Evolutionary conservation across 2,797 vertebrate genomes (phyloP), one percentile per base, ranked within the genome.

Genomic region (Petrocephalus schoutedeni): DNA sequence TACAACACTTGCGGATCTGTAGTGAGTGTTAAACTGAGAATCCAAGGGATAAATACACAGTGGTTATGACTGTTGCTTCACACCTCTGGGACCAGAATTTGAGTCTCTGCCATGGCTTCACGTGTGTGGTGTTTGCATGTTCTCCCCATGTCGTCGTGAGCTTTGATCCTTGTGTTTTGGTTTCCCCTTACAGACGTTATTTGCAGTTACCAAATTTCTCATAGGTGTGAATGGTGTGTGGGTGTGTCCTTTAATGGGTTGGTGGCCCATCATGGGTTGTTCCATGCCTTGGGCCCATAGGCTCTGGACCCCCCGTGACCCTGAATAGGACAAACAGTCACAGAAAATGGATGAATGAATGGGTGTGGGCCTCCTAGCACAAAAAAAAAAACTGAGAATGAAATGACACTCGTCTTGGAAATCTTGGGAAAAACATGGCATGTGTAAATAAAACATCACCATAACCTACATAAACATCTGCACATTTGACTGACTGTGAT

Each of bases 401-500:
- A 80, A 87, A 89, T 36, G 71, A 84, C n/a, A 10, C 67, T 74
- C 6, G 1, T 4, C 67, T 19, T 41, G 67, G 36, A n/a, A 45
- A 21, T 16, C 36, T 51, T 86, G 59, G 87, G 86, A 88, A 85
- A 85, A 71, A 71, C 12, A 1, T 41, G 14, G 12, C 28, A 71
- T 1, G 67, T 74, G 71, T 45, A 77, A 77, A 19, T 45, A 88
- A 89, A 89, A 89, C 61, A 89, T 89, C 36, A 57, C 28, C 87
- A 45, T 23, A 71, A 53, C 57, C 89, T 77, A 59, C 32, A 9
- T 59, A 58, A 32, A 9, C 84, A 86, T 19, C 28, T 9, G 36
- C 32, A 21, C 56, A 59, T 86, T 59, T 10, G 19, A 32, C 57
- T 16, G 32, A 41, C 36, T 61, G 56, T 59, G 85, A 61, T 21